Base-by-base conservation (phyloP, 1,140 invertebrate genomes). In the Magallana angulata region DNA sequence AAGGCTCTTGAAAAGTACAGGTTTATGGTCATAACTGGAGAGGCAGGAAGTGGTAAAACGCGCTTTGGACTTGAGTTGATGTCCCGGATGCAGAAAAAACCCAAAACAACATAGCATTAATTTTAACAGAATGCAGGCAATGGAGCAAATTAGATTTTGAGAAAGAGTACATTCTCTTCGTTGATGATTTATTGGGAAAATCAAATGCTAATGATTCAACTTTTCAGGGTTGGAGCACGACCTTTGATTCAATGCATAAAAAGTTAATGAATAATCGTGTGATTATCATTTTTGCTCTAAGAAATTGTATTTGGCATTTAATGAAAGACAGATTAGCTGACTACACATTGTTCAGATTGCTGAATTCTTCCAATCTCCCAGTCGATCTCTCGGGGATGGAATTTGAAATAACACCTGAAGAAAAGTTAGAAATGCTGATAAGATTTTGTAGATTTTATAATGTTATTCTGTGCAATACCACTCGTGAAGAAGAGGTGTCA, bases 31-130 rank as follows among this genome's bases (percentile, higher is more conserved):
- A 7, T 71, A 30, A 71, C 68, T 11, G 68, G 68, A 12, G 68
- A 36, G 8, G 68, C 68, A 9, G 68, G 18, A 71, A 71, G 68
- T 30, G 68, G 68, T 30, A 71, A 71, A 24, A 71, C 68, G 7
- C 18, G 24, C 68, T 71, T 71, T 24, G 68, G 68, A 71, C 68
- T 71, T 11, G 24, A 71, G 68, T 24, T 71, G 68, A 71, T 71
- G 68, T 11, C 11, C 11, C 9, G 36, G 9, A 36, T 71, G 36
- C 24, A 71, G 68, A 71, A 12, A 24, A 30, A 71, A 12, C 18
- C 12, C 68, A 30, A 30, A 30, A 71, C 24, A 12, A 4, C 36
- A 9, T 71, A 36, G 18, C 24, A 9, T 5, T 71, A 1, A 36
- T 71, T 12, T 24, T 71, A 0, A 71, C 68, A 11, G 24, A 71